Base-by-base conservation (phyloP, 2,113 vertebrate species). In the Carassius carassius region DNA sequence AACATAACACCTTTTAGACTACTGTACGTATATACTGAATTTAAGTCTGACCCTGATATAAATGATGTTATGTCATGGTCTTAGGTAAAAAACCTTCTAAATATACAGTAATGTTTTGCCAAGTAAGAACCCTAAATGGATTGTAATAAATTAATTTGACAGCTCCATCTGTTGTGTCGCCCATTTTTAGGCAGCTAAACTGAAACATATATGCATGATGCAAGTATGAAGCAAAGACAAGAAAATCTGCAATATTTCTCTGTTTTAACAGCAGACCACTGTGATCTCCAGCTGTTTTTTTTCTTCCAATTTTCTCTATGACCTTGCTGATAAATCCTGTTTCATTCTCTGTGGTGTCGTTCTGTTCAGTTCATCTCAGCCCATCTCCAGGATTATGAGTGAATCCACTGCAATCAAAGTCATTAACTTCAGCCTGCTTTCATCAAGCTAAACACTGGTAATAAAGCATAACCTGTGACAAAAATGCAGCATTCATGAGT, bases 321-420 rank as follows among this genome's bases (percentile, higher is more conserved):
- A 35, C 19, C 17, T 58, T 56, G 3, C 51, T 35, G 25, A 8
- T 35, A 6, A 32, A 56, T 35, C 25, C 6, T 17, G 13, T 8
- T 76, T 51, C 56, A 56, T 54, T 54, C 16, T 44, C 72, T 51
- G 41, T 74, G 9, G 21, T 25, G 7, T 75, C 23, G 6, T 16
- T 51, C 23, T 16, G 23, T 13, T 17, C n/a, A 73, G 10, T 5
- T 23, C 37, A 47, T 41, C 21, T n/a, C 10, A 12, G 12, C 54
- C 32, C 13, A 5, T 32, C 29, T 29, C 16, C 54, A 58, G 54
- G 29, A 10, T 60, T 60, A 41, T 60, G 76, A 41, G 76, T 2
- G 12, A 78, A 60, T 58, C 51, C 16, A n/a, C 74, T 58, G 75
- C 17, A 58, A 56, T 78, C 32, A 77, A 77, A 77, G 29, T 4